Evolutionary conservation across 2,888 invertebrate genomes (phyloP).

Genomic region (Drosophila parthenogenetica): DNA sequence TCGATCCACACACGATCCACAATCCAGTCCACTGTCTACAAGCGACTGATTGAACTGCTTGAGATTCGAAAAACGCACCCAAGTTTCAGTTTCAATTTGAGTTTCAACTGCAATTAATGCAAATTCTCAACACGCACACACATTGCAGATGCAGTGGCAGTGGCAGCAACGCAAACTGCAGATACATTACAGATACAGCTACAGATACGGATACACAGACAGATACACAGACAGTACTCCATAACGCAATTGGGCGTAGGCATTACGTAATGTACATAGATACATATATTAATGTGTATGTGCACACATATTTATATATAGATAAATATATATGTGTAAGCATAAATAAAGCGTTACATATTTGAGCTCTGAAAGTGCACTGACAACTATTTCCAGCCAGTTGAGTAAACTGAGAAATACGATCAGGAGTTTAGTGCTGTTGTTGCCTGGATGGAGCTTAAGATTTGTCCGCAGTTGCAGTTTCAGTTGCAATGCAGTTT

Average conservation of each 20-base stretch:
- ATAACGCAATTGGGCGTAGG: constrained; percentile 70
- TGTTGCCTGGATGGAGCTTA: constrained; percentile 11
- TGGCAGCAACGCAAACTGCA: constrained; percentile 11
- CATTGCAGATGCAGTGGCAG: constrained; percentile 25
- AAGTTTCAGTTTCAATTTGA: constrained; percentile 8
- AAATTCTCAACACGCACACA: constrained; percentile 61
- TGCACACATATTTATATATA: constrained; percentile 1
- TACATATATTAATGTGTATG: constrained; percentile 13
- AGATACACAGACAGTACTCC: constrained; percentile 39
- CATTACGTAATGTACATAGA: constrained; percentile 65
- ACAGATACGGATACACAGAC: neutral
- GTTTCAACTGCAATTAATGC: constrained; percentile 33
- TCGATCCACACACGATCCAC: constrained; percentile 30
- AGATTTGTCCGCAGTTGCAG: neutral
- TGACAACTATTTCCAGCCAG: constrained; percentile 72
- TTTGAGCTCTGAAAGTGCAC: constrained; percentile 73
- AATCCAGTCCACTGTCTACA: constrained; percentile 13
- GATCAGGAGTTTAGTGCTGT: constrained; percentile 13
- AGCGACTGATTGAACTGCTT: constrained; percentile 52
- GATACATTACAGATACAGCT: constrained; percentile 14
- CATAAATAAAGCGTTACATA: constrained; percentile 72
- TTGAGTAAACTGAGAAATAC: constrained; percentile 16
- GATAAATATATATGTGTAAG: constrained; percentile 27
- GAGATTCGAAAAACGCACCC: constrained; percentile 53
- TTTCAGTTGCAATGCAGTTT: constrained; percentile 12